phyloP scores from a whole-genome alignment of 64 coral and sea anemone species.

The Actinia tenebrosa region DNA sequence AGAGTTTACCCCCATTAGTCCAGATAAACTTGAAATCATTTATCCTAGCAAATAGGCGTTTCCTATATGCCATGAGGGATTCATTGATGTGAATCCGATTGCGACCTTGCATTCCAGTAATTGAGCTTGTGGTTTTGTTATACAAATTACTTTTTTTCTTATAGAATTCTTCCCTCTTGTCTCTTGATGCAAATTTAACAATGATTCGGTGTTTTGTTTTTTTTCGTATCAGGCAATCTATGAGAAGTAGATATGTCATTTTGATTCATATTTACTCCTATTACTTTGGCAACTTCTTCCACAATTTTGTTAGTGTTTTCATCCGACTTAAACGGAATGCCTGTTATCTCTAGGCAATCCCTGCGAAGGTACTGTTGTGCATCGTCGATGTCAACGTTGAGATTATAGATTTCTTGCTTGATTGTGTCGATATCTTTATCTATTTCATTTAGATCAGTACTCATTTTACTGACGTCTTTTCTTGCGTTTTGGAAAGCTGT shows the following conservation, averaged over 20 bases:
- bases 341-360: no score
- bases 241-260: background rate
- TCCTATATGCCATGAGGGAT: conserved; percentile 40
- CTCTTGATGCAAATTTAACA: conserved; percentile 27
- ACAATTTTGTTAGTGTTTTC: no score
- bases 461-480: no score
- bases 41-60: conserved; percentile 24
- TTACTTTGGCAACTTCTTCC: no score
- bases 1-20: conserved; percentile 37
- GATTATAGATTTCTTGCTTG: no score
- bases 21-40: conserved; percentile 39
- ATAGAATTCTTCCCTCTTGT: conserved; percentile 42
- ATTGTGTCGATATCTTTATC: no score
- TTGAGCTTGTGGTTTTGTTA: conserved; percentile 11
- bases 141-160: background rate
- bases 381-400: no score
- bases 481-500: no score
- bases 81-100: conserved; percentile 39
- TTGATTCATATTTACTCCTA: no score
- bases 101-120: background rate
- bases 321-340: no score
- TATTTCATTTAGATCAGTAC: no score
- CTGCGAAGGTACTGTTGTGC: no score
- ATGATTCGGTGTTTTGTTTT: conserved; percentile 38
- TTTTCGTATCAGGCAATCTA: conserved; percentile 31